These are phyloP conservation scores for Zaprionus bogoriensis DNA, from an alignment of 2,888 invertebrate genomes.

Conservation along the genomic window DNA sequence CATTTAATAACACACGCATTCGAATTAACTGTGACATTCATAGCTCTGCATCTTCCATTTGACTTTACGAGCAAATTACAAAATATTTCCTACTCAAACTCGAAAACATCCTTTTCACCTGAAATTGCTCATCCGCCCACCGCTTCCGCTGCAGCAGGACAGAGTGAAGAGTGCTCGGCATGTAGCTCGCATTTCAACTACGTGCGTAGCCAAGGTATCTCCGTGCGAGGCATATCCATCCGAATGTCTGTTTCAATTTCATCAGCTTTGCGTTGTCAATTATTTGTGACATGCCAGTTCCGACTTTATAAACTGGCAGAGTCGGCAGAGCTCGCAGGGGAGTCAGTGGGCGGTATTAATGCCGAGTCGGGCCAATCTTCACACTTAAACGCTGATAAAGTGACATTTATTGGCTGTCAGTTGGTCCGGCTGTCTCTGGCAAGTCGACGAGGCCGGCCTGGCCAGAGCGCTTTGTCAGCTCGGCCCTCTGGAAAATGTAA, in stretches of 20 bases:
- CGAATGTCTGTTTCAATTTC: slow-evolving; percentile 56
- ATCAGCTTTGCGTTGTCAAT: slow-evolving; percentile 67
- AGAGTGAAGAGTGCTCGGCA: background rate
- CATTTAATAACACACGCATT: background rate
- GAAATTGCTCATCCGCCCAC: background rate
- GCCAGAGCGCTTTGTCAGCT: slow-evolving; percentile 60
- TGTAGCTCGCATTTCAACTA: background rate
- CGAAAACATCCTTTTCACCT: background rate
- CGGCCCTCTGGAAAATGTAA: slow-evolving; percentile 55
- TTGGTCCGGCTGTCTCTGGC: slow-evolving; percentile 16
- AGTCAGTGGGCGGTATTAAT: slow-evolving; percentile 26
- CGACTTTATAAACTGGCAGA: slow-evolving; percentile 70
- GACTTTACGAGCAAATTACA: background rate
- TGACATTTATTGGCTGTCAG: slow-evolving; percentile 71
- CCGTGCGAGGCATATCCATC: slow-evolving; percentile 11
- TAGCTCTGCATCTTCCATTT: background rate
- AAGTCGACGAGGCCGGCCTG: slow-evolving; percentile 16
- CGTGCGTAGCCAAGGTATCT: background rate
- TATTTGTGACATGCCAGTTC: slow-evolving; percentile 65
- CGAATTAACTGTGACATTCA: background rate
- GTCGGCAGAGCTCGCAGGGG: slow-evolving; percentile 44
- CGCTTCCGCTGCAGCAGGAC: background rate
- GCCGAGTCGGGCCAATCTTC: slow-evolving; percentile 39
- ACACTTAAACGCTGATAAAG: slow-evolving; percentile 61
- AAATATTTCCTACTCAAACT: background rate